Evolutionary conservation across 2,113 vertebrate genomes (phyloP).

Genomic region (Stigmatopora nigra): DNA sequence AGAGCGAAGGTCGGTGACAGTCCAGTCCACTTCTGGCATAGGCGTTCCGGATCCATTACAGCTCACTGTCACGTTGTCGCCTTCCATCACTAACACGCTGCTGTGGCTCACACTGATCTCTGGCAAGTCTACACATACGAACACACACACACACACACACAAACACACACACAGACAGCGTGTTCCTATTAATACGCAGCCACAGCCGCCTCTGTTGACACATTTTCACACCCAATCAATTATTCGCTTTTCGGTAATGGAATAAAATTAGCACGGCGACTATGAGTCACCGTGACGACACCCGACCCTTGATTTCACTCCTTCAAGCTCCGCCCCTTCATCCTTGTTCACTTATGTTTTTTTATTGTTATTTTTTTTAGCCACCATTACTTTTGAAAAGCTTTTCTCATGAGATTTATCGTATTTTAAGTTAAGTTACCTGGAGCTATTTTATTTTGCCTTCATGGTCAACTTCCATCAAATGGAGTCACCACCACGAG

Average conservation of each 20-base stretch:
- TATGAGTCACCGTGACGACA: conserved; percentile 47
- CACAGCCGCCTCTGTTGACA: conserved; percentile 22
- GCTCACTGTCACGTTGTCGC: conserved; percentile 87
- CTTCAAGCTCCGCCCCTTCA: background rate
- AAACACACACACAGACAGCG: conserved; percentile 3
- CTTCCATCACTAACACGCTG: conserved; percentile 85
- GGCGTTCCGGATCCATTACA: conserved; percentile 91
- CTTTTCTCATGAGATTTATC: background rate
- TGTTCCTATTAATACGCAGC: conserved; percentile 3
- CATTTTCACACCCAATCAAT: conserved; percentile 40
- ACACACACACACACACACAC: conserved; percentile 9
- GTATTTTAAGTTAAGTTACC: too few species aligned
- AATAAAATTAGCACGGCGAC: conserved; percentile 30
- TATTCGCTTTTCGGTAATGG: conserved; percentile 45
- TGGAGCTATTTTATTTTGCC: too few species aligned
- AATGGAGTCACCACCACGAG: too few species aligned
- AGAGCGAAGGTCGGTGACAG: conserved; percentile 83
- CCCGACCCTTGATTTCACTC: background rate
- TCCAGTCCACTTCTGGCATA: conserved; percentile 94
- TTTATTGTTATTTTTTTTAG: background rate
- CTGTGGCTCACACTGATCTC: conserved; percentile 94
- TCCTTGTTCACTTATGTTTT: background rate
- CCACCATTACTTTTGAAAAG: conserved; percentile 23
- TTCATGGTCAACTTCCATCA: too few species aligned
- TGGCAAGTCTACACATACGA: conserved; percentile 75